Evolutionary conservation across 2,113 vertebrate genomes (phyloP).

Genomic region (Strix uralensis): DNA sequence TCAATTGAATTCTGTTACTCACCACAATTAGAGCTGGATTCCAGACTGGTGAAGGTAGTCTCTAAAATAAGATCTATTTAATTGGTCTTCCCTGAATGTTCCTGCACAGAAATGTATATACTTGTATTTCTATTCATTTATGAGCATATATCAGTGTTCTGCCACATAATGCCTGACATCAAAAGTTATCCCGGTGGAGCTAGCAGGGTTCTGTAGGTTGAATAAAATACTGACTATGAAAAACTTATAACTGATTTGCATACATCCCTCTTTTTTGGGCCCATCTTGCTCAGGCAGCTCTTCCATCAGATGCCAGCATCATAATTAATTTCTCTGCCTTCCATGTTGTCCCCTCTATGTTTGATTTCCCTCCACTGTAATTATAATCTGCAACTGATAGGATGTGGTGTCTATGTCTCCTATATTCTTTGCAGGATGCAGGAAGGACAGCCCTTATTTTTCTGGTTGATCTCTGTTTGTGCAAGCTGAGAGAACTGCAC

Average conservation of each 20-base stretch:
- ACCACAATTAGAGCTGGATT: neutral
- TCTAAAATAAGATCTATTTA: constrained; percentile 35
- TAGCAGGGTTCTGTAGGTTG: neutral
- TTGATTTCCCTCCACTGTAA: neutral
- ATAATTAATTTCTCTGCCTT: neutral
- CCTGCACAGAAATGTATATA: neutral
- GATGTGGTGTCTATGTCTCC: neutral
- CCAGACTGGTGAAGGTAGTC: neutral
- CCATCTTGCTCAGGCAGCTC: neutral
- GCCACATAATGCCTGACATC: neutral
- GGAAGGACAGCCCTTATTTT: neutral
- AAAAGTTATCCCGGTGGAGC: neutral
- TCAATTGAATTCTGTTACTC: neutral
- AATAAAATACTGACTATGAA: neutral
- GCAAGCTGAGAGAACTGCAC: neutral
- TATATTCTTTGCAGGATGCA: neutral
- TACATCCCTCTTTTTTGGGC: neutral
- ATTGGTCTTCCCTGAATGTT: neutral
- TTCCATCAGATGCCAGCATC: neutral
- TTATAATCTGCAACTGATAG: neutral
- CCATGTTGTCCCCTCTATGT: neutral
- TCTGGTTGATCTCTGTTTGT: neutral
- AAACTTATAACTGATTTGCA: neutral
- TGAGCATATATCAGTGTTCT: neutral
- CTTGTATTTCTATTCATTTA: neutral